Conservation (phyloP, 2,113 vertebrate species). For the Sus scrofa region DNA sequence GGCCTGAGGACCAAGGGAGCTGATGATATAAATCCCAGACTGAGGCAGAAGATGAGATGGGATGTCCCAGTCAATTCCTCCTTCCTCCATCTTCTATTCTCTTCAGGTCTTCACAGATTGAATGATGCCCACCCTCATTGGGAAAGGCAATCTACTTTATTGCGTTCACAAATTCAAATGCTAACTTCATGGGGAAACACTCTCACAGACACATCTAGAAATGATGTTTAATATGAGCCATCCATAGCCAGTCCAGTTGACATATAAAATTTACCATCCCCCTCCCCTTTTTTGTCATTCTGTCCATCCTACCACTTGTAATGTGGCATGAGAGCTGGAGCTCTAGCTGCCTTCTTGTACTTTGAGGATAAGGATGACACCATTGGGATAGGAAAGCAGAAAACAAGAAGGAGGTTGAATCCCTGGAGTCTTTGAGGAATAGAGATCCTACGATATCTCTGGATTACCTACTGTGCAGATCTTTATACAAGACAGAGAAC, state of each 20-base stretch:
- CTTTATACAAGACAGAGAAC: not conserved
- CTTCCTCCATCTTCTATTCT: not conserved
- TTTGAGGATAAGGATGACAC: not conserved
- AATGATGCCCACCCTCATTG: not conserved
- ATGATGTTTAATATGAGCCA: not conserved
- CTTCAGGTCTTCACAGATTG: not conserved
- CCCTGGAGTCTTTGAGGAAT: not conserved
- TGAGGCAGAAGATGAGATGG: not conserved
- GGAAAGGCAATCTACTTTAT: not conserved
- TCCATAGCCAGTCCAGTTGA: not conserved
- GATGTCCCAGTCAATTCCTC: not conserved
- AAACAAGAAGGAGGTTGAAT: not conserved
- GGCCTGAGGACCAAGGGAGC: not conserved
- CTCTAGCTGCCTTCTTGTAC: not conserved
- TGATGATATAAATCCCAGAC: not conserved
- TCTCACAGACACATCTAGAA: not conserved
- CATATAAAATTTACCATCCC: not conserved
- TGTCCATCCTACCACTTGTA: not conserved
- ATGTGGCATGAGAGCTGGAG: not conserved
- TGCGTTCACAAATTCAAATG: not conserved
- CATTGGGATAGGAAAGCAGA: not conserved
- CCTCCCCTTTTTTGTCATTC: not conserved
- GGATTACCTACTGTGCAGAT: not conserved
- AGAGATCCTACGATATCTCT: not conserved
- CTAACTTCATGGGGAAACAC: not conserved